Base-by-base conservation (phyloP, 2,888 invertebrate species). In the Xylota segnis region DNA sequence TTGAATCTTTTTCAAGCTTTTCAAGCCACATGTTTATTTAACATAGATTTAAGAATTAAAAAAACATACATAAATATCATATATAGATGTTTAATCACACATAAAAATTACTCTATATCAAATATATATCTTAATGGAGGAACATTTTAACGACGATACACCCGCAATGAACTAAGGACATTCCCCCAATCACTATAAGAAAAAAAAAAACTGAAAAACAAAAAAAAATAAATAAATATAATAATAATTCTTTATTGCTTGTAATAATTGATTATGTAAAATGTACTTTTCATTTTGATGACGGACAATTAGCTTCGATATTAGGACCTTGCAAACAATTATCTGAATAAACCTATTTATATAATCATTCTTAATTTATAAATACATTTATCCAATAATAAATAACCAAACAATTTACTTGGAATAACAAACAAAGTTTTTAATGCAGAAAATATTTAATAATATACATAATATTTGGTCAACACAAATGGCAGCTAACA, bases 401-500 rank as follows among this genome's bases (percentile, higher is more conserved):
- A 40, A 72, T 52, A 52, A 40, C 34, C 34, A 47, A 32, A 16
- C 50, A 54, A 47, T 43, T 43, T 37, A 18, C 47, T 16, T 61
- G 54, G 45, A 54, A 74, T 6, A 34, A 45, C 45, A 10, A 34
- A 45, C 45, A 61, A 63, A 18, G 34, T 12, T 77, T 72, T 77
- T 68, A 72, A 82, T 86, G 72, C 86, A 86, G 86, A 82, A 86
- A 86, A 86, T 86, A 86, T 86, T 86, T 86, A 86, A 82, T 61
- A 71, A 68, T 58, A 14, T 9, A 34, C 32, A 27, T 56, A 32
- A 63, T 14, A 56, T 59, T 76, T 71, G 65, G 75, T 72, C 76
- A 81, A 72, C 86, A 86, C 86, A 45, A 68, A 66, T 32, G 86
- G 86, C 86, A 86, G 86, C 86, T 82, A 86, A 58, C 37, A 29